Conservation (phyloP, 2,797 vertebrate species). For the Cygnus olor region DNA sequence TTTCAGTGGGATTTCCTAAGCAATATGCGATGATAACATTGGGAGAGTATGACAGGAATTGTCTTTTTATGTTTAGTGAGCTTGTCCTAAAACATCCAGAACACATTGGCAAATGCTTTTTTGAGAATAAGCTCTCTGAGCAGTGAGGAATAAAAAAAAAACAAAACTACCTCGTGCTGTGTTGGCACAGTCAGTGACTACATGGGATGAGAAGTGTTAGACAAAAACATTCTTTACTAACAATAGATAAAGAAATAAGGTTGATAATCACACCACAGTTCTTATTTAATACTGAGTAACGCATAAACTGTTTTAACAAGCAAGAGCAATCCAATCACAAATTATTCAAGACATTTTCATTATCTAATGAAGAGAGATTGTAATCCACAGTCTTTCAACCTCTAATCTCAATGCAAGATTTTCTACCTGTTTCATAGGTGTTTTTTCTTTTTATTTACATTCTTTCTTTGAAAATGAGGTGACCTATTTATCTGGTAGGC, state of each 20-base stretch:
- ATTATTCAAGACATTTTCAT: neutral
- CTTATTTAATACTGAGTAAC: neutral
- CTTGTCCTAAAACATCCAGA: neutral
- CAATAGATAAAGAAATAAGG: neutral
- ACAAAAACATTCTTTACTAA: neutral
- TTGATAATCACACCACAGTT: neutral
- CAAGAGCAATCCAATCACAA: neutral
- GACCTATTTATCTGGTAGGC: constrained; percentile 26
- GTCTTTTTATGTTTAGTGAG: neutral
- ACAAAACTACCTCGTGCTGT: neutral
- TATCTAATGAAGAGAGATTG: neutral
- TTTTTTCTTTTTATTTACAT: neutral
- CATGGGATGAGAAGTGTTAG: neutral
- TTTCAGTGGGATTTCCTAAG: neutral
- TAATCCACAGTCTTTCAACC: neutral
- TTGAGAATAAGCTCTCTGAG: neutral
- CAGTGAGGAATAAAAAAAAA: neutral
- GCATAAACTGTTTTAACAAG: neutral
- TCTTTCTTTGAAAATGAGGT: constrained; percentile 11
- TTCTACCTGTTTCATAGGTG: neutral
- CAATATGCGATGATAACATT: neutral
- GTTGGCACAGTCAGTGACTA: neutral
- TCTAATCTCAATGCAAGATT: neutral
- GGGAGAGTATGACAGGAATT: neutral
- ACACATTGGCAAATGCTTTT: neutral